These are phyloP conservation scores for Caenorhabditis doughertyi DNA, from an alignment of 2,888 invertebrate species.

Conservation along the genomic window DNA sequence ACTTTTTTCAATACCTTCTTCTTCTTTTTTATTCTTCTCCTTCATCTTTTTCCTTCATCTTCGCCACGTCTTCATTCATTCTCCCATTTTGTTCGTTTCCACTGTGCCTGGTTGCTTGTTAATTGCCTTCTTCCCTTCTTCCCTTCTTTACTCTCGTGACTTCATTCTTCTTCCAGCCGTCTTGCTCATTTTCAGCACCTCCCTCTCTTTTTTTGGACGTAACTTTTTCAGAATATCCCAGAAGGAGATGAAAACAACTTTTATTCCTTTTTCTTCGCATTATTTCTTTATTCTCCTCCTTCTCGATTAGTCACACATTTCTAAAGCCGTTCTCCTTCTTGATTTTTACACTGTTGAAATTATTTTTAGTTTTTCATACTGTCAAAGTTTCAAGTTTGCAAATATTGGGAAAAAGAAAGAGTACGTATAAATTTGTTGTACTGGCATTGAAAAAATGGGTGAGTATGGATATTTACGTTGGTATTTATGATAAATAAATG, in stretches of 20 bases:
- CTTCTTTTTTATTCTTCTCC: slow-evolving; percentile 8
- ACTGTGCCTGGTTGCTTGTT: slow-evolving; percentile 38
- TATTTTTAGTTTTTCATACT: background rate
- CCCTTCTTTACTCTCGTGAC: slow-evolving; percentile 13
- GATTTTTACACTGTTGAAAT: background rate
- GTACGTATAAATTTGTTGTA: background rate
- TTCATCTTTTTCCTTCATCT: background rate
- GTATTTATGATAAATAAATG: background rate
- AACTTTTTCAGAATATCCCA: slow-evolving; percentile 14
- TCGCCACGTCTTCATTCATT: background rate
- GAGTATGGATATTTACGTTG: background rate
- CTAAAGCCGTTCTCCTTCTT: background rate
- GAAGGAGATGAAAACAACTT: slow-evolving; percentile 30
- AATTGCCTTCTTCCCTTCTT: slow-evolving; percentile 42
- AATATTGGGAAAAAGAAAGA: background rate
- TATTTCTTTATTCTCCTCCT: slow-evolving; percentile 1
- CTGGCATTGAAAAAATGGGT: background rate
- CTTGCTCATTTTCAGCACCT: slow-evolving; percentile 36
- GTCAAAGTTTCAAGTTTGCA: background rate
- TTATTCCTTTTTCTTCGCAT: slow-evolving; percentile 10
- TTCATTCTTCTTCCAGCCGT: slow-evolving; percentile 22
- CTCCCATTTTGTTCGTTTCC: slow-evolving; percentile 19
- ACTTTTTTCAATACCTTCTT: background rate
- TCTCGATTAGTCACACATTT: background rate
- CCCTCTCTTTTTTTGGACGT: slow-evolving; percentile 1